Conservation (phyloP, 2,113 vertebrate species). For the Collichthys lucidus region DNA sequence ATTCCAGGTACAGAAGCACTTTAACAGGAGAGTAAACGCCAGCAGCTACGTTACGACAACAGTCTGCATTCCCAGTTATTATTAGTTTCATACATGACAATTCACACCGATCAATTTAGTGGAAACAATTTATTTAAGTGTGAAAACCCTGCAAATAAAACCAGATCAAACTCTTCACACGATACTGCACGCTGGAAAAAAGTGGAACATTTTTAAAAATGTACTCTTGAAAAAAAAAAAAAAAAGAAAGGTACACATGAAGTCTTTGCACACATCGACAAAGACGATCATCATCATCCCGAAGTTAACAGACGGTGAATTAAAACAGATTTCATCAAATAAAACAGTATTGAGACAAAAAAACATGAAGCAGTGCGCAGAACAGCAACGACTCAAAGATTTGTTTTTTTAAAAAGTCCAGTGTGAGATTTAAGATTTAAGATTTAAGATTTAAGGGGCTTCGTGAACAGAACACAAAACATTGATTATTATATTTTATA, state of each 20-base stretch:
- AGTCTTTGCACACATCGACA: neutral
- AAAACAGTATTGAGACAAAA: neutral
- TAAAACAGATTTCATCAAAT: neutral
- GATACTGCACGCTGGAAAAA: neutral
- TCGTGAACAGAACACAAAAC: no score
- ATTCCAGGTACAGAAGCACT: constrained; percentile 20
- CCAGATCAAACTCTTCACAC: neutral
- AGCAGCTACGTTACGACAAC: neutral
- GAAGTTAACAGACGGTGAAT: neutral
- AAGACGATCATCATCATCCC: neutral
- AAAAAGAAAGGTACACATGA: neutral
- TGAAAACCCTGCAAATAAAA: neutral
- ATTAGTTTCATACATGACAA: neutral
- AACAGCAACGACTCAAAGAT: neutral
- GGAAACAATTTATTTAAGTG: constrained; percentile 46
- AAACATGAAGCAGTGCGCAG: neutral
- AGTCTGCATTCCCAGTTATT: neutral
- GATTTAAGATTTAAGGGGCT: no score
- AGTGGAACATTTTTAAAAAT: neutral
- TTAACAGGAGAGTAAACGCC: neutral
- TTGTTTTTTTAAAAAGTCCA: no score
- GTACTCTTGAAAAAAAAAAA: no score
- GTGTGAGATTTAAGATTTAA: no score
- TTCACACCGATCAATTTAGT: neutral
- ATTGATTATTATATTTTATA: no score